Evolutionary conservation across 2,113 vertebrate species (phyloP).

Genomic region (Cyanoramphus novaezelandiae): DNA sequence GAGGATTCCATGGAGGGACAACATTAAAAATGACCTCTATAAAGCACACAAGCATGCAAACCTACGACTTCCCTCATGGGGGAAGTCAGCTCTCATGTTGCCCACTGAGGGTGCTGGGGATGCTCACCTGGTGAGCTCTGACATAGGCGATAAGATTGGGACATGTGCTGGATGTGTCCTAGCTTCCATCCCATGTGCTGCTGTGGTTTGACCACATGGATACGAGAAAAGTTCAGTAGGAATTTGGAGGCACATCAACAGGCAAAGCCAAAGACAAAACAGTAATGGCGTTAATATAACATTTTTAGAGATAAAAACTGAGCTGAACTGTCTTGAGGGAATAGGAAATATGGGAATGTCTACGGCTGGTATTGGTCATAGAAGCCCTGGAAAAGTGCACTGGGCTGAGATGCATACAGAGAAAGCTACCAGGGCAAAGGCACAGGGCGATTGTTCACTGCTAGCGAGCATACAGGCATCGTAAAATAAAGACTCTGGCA

Average conservation of each 20-base stretch:
- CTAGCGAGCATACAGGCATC: accelerated
- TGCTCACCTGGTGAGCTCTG: neutral
- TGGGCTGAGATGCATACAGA: neutral
- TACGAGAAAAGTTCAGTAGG: neutral
- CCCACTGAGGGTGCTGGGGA: neutral
- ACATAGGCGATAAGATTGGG: accelerated
- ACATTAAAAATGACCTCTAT: accelerated
- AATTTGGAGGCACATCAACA: neutral
- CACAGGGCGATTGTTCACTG: neutral
- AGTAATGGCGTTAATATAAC: neutral
- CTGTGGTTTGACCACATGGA: neutral
- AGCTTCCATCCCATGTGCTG: accelerated
- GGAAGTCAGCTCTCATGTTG: neutral
- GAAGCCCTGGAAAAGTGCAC: neutral
- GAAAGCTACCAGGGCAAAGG: neutral
- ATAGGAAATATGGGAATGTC: neutral
- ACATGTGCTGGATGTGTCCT: neutral
- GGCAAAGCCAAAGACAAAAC: neutral
- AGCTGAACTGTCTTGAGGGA: neutral
- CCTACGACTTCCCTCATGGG: neutral
- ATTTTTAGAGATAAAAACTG: neutral
- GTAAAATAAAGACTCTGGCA: neutral
- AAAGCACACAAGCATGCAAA: neutral
- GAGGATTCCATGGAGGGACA: neutral
- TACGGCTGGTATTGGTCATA: neutral